Base-by-base conservation (phyloP, 2,113 vertebrate genomes). In the Tautogolabrus adspersus region DNA sequence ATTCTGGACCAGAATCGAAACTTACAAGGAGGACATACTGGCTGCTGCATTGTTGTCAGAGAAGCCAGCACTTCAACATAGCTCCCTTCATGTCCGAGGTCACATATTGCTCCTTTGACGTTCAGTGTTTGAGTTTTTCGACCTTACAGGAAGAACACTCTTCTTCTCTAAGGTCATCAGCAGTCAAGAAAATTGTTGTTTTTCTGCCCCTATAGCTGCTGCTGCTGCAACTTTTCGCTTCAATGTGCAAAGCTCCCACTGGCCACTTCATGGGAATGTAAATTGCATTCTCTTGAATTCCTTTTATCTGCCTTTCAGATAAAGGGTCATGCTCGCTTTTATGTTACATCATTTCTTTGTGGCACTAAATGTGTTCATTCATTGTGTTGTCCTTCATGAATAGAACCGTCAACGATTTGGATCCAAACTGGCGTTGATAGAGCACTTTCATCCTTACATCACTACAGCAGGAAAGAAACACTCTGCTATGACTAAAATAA, bases 301-400 rank as follows among this genome's bases (percentile, higher is more conserved):
- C 66, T 81, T 85, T 80, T 86, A 89, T 91, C 86, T 85, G 87
- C 61, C 67, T 84, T 37, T 59, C 52, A 73, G 83, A 87, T 88
- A 90, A 89, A 88, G 59, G 66, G 66, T 75, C 42, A 40, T 6
- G 68, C 82, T 81, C 42, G 84, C 81, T 88, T 85, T 79, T 61
- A 77, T 66, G 66, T 81, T 72, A 76, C 16, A 21, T 79, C 73
- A 9, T 74, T 67, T 69, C n/a, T 65, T 44, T 19, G 38, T 75
- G 70, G 42, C 80, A 21, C 61, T 81, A 34, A 47, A 40, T 52
- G 26, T 38, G 26, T 68, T 44, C 21, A 38, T 68, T 44, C 21
- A 38, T 78, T 19, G 57, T 49, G 44, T 42, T 49, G 38, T 44
- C 68, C 64, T 81, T 66, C 19, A 34, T 44, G 2, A 67, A 44